Percentiles rank a stretch among this genome's conserved stretches.
These are phyloP conservation scores for Psittacula cyanocephala DNA, from an alignment of 2,113 vertebrate species.

Conservation along the genomic window DNA sequence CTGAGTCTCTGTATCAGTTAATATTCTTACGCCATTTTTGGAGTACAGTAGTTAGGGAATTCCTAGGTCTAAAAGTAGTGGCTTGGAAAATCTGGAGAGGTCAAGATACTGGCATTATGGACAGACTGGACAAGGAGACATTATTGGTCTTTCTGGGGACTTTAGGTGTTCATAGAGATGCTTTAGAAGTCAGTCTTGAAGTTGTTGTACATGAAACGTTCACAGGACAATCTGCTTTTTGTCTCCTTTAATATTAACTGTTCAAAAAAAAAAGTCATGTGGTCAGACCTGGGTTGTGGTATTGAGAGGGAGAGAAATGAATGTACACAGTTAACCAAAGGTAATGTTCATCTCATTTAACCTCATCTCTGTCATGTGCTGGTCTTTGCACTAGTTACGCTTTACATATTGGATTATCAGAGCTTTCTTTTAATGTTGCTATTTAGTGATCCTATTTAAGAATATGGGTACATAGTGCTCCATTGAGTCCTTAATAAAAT, in stretches of 20 bases:
- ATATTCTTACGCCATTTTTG: not conserved
- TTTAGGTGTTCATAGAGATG: not conserved
- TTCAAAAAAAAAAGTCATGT: not conserved
- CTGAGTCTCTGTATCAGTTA: not conserved
- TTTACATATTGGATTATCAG: rapidly evolving
- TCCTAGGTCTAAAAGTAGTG: not conserved
- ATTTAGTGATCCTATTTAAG: not conserved
- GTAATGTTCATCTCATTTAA: not conserved
- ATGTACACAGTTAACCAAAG: not conserved
- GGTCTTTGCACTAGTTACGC: not conserved
- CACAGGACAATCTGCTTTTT: not conserved
- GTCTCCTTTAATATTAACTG: not conserved
- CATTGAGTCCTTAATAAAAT: not conserved
- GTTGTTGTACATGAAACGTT: rapidly evolving
- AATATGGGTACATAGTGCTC: not conserved
- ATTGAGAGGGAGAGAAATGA: not conserved
- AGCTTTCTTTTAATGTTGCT: not conserved
- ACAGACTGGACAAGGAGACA: not conserved
- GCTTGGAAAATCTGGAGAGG: not conserved
- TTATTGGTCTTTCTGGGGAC: not conserved
- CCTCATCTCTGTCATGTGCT: not conserved
- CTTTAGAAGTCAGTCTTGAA: not conserved
- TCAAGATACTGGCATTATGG: not conserved
- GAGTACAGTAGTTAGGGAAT: not conserved
- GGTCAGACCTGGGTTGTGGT: not conserved